Percentiles rank a stretch among this genome's conserved stretches.
These are phyloP conservation scores for Aleiodes leptofemur DNA, from an alignment of 2,888 invertebrate species.

Conservation along the genomic window DNA sequence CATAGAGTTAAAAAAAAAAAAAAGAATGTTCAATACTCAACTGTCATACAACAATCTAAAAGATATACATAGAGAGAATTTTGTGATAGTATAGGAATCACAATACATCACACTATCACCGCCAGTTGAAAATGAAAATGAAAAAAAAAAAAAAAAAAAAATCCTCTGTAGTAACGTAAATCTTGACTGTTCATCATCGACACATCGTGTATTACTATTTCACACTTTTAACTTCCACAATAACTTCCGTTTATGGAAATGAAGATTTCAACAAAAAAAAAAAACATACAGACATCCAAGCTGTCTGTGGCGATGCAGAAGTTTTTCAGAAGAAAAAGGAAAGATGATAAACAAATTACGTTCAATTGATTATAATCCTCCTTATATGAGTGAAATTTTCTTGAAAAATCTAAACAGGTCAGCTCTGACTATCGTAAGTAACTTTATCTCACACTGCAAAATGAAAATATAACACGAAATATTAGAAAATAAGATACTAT, in stretches of 20 bases:
- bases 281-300: too few relatives aligned
- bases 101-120: not conserved
- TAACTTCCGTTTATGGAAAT: not conserved
- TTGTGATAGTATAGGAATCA: not conserved
- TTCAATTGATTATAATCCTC: too few relatives aligned
- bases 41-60: not conserved
- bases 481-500: too few relatives aligned
- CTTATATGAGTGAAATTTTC: too few relatives aligned
- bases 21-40: not conserved
- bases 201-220: not conserved
- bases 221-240: not conserved
- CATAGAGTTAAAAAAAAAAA: not conserved
- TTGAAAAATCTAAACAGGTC: too few relatives aligned
- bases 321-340: too few relatives aligned
- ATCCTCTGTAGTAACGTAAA: not conserved
- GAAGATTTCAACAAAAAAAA: too few relatives aligned
- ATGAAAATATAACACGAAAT: too few relatives aligned
- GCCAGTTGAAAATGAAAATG: not conserved
- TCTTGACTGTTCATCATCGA: slow-evolving; percentile 1
- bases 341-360: too few relatives aligned
- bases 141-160: not conserved
- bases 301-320: too few relatives aligned
- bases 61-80: not conserved
- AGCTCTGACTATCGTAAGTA: too few relatives aligned
- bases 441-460: too few relatives aligned